phyloP scores from a whole-genome alignment of 2,113 vertebrate genomes.

The Nerophis ophidion region DNA sequence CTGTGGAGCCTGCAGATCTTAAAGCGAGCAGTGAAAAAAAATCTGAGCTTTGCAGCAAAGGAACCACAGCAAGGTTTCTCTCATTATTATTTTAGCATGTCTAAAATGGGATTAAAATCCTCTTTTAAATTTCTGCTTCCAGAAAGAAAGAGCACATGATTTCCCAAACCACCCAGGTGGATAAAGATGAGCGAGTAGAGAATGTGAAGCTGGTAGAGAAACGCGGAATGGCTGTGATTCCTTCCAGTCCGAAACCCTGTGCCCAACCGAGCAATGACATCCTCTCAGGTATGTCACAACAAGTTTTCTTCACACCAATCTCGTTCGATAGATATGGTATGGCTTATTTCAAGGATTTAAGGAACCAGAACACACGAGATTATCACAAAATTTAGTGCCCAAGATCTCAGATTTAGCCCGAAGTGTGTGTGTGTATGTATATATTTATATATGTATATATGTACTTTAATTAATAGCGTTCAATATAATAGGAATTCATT shows the following conservation, averaged over 20 bases:
- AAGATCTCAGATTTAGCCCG: too few species aligned
- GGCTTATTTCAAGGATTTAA: too few species aligned
- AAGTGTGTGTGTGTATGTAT: too few species aligned
- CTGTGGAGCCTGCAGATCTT: conserved; percentile 30
- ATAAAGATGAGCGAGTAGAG: conserved; percentile 46
- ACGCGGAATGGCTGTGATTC: conserved; percentile 31
- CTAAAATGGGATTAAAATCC: not conserved
- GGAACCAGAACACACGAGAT: too few species aligned
- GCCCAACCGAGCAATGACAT: conserved; percentile 72
- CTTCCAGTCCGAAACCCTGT: conserved; percentile 31
- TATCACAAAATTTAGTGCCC: too few species aligned
- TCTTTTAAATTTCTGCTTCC: conserved; percentile 21
- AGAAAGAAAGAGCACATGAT: conserved; percentile 78
- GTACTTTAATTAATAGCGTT: too few species aligned
- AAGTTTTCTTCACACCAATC: not conserved
- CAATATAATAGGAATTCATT: too few species aligned
- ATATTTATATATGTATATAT: too few species aligned
- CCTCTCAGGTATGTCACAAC: conserved; percentile 76
- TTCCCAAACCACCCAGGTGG: conserved; percentile 52
- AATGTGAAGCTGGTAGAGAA: conserved; percentile 22
- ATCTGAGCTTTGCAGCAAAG: conserved; percentile 47
- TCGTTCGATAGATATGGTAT: not conserved
- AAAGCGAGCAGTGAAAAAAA: conserved; percentile 50
- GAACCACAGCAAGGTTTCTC: conserved; percentile 74
- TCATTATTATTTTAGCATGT: not conserved